Percentiles rank a stretch among this genome's conserved stretches.
Evolutionary conservation across 2,888 invertebrate genomes (phyloP).

Genomic region (Pocota personata): DNA sequence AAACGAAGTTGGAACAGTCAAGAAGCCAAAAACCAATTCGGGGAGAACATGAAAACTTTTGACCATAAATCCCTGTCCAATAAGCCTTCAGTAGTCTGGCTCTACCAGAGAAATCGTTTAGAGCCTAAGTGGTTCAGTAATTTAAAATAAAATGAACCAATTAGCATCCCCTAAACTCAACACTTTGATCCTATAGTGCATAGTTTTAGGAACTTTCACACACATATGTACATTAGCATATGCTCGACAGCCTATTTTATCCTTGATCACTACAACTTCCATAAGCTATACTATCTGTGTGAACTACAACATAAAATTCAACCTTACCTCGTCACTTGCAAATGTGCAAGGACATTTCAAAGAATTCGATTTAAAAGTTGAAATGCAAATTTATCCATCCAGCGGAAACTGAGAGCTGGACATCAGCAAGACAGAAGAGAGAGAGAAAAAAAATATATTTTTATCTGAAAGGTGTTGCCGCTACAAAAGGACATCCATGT

Average conservation of each 20-base stretch:
- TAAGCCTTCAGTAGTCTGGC: neutral
- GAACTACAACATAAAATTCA: neutral
- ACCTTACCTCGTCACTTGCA: conserved; percentile 2
- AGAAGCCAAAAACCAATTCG: too few species aligned
- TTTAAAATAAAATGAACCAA: conserved; percentile 5
- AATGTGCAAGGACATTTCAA: conserved; percentile 40
- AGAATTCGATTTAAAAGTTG: conserved; percentile 62
- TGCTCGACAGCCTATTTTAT: neutral
- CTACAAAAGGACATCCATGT: conserved; percentile 31
- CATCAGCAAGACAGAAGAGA: conserved; percentile 6
- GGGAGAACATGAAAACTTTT: too few species aligned
- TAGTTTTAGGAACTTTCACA: neutral
- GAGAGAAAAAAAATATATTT: neutral
- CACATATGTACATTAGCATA: neutral
- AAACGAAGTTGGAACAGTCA: too few species aligned
- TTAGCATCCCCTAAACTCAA: neutral
- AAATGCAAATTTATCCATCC: conserved; percentile 65
- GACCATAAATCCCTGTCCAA: neutral
- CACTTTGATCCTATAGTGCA: neutral
- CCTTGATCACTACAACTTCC: neutral
- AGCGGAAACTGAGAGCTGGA: conserved; percentile 11
- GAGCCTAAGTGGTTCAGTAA: neutral
- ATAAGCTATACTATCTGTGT: conserved; percentile 26
- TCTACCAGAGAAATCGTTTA: neutral
- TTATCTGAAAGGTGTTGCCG: conserved; percentile 21